Percentiles rank a stretch among this genome's conserved stretches.
phyloP scores from a whole-genome alignment of 2,888 invertebrate genomes.

The Agrenia bidenticulata region DNA sequence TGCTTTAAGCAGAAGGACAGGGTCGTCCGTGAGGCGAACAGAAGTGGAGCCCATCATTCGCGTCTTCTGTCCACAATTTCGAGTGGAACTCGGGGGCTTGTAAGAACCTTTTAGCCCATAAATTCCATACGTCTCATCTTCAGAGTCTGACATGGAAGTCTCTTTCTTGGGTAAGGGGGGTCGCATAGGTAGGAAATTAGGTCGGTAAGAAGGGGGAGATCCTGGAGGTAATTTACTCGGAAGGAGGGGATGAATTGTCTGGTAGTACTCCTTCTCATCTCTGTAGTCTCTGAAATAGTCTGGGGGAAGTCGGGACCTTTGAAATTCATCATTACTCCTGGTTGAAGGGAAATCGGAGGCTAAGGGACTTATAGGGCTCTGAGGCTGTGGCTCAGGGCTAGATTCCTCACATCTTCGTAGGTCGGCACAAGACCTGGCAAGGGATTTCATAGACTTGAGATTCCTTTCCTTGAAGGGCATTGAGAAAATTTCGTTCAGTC shows the following conservation, averaged over 20 bases:
- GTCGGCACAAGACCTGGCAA: constrained; percentile 49
- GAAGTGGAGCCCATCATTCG: too few species aligned
- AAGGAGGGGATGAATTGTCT: constrained; percentile 35
- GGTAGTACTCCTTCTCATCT: constrained; percentile 28
- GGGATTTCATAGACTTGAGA: constrained; percentile 39
- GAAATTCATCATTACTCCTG: too few species aligned
- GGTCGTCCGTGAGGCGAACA: constrained; percentile 38
- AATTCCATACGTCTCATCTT: constrained; percentile 5
- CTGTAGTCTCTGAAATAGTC: constrained; percentile 23
- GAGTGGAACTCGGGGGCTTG: too few species aligned
- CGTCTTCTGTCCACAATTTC: too few species aligned
- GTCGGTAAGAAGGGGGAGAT: neutral
- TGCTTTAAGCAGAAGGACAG: constrained; percentile 46
- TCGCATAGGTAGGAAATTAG: neutral
- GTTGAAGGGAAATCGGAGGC: too few species aligned
- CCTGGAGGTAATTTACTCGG: neutral
- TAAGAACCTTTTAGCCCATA: too few species aligned
- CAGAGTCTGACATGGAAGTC: constrained; percentile 30
- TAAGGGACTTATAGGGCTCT: neutral
- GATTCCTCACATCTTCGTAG: constrained; percentile 38
- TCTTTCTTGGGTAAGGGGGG: neutral
- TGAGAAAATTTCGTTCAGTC: constrained; percentile 48
- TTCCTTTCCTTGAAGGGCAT: constrained; percentile 13
- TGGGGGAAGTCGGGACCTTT: constrained; percentile 23
- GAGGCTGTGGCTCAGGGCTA: constrained; percentile 12